Percentiles rank a stretch among this genome's conserved stretches.
phyloP scores from a whole-genome alignment of 2,113 vertebrate species.

The Antigone vipio region DNA sequence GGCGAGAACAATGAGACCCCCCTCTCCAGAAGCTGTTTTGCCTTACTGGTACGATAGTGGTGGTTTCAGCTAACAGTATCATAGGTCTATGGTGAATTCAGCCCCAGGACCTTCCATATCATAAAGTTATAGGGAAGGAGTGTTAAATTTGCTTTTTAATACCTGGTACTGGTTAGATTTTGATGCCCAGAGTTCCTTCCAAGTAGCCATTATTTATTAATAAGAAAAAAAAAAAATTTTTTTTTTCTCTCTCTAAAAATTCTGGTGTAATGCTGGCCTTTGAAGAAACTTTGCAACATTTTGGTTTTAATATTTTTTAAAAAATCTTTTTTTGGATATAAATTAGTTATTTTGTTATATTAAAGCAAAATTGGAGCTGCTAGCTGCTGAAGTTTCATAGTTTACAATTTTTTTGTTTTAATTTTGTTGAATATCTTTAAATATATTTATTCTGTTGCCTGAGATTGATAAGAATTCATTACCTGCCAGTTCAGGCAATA shows the following conservation, averaged over 20 bases:
- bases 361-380: background rate
- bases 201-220: background rate
- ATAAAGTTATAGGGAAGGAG: background rate
- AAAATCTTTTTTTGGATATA: background rate
- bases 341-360: background rate
- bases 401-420: background rate
- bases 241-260: background rate
- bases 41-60: background rate
- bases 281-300: background rate
- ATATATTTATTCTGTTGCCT: background rate
- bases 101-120: background rate
- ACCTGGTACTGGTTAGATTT: slow-evolving; percentile 1
- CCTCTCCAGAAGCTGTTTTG: slow-evolving; percentile 19
- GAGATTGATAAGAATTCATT: background rate
- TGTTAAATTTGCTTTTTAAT: background rate
- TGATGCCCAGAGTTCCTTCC: slow-evolving; percentile 21
- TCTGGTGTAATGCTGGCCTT: background rate
- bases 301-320: background rate
- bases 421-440: background rate
- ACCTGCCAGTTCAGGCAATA: background rate
- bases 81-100: background rate
- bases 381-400: background rate
- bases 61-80: background rate
- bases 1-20: slow-evolving; percentile 64
- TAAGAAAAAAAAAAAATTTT: background rate